phyloP scores from a whole-genome alignment of 2,797 vertebrate genomes.

The Emydoidea blandingii region DNA sequence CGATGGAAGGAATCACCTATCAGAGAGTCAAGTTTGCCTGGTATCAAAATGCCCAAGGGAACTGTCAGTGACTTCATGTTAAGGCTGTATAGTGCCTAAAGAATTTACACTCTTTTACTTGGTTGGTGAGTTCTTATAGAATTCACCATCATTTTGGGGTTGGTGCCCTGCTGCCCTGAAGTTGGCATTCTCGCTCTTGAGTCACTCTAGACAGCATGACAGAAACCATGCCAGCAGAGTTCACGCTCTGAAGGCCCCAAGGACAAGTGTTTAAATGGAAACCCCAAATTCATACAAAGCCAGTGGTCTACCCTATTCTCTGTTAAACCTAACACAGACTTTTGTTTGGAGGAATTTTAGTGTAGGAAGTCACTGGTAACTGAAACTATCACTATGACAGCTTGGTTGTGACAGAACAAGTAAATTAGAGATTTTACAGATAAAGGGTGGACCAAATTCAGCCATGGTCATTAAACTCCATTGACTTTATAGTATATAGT shows the following conservation, averaged over 20 bases:
- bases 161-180: no score
- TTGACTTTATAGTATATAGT: background rate
- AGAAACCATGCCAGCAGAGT: background rate
- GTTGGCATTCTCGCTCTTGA: no score
- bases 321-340: background rate
- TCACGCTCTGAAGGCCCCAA: background rate
- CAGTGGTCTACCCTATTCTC: background rate
- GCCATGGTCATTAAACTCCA: background rate
- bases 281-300: background rate
- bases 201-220: no score
- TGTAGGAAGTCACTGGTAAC: background rate
- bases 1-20: no score
- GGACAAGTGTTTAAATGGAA: background rate
- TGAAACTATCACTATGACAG: background rate
- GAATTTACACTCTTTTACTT: no score
- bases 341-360: background rate
- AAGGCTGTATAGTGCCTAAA: no score
- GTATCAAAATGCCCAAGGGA: no score
- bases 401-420: rapidly evolving
- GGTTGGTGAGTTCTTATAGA: no score
- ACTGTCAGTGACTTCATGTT: no score
- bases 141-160: no score
- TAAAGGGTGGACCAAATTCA: background rate
- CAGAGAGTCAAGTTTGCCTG: no score
- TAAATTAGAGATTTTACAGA: background rate